Base-by-base conservation (phyloP, 2,797 vertebrate genomes). In the Clamator glandarius region DNA sequence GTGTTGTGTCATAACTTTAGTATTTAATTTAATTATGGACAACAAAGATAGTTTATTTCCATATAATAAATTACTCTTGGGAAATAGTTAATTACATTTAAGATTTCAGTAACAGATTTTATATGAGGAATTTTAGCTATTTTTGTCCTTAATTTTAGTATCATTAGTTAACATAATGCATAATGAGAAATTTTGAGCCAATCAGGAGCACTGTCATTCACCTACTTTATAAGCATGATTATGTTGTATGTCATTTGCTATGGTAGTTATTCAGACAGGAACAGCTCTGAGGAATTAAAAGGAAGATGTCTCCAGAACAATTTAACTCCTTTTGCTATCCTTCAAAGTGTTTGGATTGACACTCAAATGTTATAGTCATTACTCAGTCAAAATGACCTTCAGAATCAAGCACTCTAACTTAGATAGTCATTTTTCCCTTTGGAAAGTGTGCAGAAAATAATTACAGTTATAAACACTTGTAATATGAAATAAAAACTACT, bases 401-500 rank as follows among this genome's bases (percentile, higher is more conserved):
- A 46, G 35, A 92, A 48, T 44, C 54, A 75, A 82, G 11, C 19
- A 12, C 15, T 21, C n/a, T 44, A 58, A 15, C 48, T n/a, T 25
- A n/a, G n/a, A n/a, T n/a, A 84, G 59, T 41, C 3, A 31, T 82
- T 90, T 89, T 72, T 66, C 42, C 39, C 17, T 59, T 9, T 50
- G 9, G 50, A 91, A 86, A 89, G 69, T 39, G n/a, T 59, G 12
- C 23, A 91, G 69, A 87, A 93, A 93, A 92, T 89, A 94, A 92
- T 85, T 92, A 50, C 23, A 78, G 75, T 64, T 83, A 41, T 36
- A 87, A 90, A 76, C 33, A 81, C 29, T 55, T 79, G 41, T 72
- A 93, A 64, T 54, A 69, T 9, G 44, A 90, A 89, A 88, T 81
- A 78, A 31, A 29, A 91, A 96, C 94, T 91, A 55, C 66, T 75